These are phyloP conservation scores for Himalopsyche tibetana DNA, from an alignment of 2,888 invertebrate genomes.

Conservation along the genomic window DNA sequence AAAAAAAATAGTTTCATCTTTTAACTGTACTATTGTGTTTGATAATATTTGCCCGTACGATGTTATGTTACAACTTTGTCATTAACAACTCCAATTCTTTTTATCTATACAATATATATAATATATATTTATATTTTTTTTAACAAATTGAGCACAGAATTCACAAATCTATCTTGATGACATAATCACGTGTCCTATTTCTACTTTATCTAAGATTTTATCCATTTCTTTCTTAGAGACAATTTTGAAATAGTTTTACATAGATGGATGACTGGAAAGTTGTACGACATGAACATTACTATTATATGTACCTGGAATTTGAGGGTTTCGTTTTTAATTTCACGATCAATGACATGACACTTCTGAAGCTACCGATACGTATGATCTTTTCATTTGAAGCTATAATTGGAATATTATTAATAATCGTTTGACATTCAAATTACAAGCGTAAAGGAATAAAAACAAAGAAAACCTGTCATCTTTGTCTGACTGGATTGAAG, in stretches of 20 bases:
- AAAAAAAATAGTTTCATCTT: neutral
- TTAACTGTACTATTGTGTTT: neutral
- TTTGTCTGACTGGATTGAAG: too few relatives aligned
- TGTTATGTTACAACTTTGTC: constrained; percentile 1
- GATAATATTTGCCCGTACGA: constrained; percentile 15
- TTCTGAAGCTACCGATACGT: too few relatives aligned
- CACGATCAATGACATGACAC: too few relatives aligned
- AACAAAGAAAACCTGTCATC: too few relatives aligned
- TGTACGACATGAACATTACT: neutral
- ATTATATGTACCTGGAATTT: neutral
- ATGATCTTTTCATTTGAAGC: too few relatives aligned
- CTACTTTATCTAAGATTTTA: constrained; percentile 3
- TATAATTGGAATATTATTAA: too few relatives aligned
- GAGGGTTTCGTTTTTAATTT: neutral
- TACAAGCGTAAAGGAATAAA: too few relatives aligned
- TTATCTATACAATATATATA: constrained; percentile 20
- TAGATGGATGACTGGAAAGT: constrained; percentile 27
- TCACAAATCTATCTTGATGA: constrained; percentile 44
- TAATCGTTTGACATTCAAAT: too few relatives aligned
- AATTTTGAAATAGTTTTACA: constrained; percentile 37
- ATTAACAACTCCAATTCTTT: constrained; percentile 5
- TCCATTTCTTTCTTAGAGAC: constrained; percentile 44
- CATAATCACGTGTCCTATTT: constrained; percentile 44
- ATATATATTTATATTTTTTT: constrained; percentile 33
- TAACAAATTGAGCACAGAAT: constrained; percentile 47